These are phyloP conservation scores for Cepaea hortensis DNA, from an alignment of 2,888 invertebrate species.

Conservation along the genomic window DNA sequence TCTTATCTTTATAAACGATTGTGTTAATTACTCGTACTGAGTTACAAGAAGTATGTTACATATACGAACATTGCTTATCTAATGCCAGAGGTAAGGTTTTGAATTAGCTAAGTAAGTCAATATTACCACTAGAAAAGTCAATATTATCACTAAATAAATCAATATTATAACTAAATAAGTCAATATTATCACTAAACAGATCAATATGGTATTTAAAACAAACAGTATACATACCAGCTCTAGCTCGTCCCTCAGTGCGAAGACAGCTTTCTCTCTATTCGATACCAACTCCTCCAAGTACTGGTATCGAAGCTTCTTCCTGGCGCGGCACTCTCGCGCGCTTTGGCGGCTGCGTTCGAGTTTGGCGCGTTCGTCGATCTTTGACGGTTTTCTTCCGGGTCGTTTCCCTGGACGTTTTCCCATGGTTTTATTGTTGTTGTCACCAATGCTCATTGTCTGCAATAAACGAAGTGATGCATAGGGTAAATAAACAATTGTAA, in stretches of 20 bases:
- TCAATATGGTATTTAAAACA: no score
- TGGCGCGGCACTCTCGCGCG: constrained; percentile 95
- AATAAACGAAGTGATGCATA: neutral
- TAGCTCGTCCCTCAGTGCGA: constrained; percentile 90
- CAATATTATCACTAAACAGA: no score
- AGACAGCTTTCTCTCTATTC: constrained; percentile 93
- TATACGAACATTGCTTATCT: no score
- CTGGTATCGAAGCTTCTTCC: constrained; percentile 96
- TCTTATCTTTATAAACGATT: no score
- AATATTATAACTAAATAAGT: no score
- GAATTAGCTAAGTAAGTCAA: no score
- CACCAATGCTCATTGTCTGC: constrained; percentile 42
- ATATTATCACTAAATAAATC: no score
- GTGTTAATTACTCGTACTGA: no score
- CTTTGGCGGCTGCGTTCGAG: constrained; percentile 96
- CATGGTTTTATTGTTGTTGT: constrained; percentile 16
- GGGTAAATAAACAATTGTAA: no score
- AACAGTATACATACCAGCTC: constrained; percentile 84
- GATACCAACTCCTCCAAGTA: constrained; percentile 96
- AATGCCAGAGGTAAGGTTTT: no score
- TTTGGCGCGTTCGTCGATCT: constrained; percentile 95
- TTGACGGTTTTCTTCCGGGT: constrained; percentile 87
- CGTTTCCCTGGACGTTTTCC: constrained; percentile 73
- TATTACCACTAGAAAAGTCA: no score
- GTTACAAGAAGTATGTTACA: no score